A percentile compares a stretch with the other conserved stretches of the same genome.
phyloP scores from a whole-genome alignment of 2,113 vertebrate genomes.

The Phainopepla nitens region DNA sequence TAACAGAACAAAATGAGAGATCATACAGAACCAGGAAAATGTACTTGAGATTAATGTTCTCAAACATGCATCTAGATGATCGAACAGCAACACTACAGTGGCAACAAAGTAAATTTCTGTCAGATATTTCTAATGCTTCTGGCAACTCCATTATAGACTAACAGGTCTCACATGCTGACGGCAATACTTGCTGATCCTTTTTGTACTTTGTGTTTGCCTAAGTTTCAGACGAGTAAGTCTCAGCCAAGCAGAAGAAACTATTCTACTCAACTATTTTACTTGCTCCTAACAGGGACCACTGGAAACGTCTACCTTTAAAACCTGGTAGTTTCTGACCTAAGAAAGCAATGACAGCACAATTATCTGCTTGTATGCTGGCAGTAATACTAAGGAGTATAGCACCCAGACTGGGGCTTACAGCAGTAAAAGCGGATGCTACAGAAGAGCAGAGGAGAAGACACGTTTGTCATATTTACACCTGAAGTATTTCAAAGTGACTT shows the following conservation, averaged over 20 bases:
- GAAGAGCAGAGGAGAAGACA: neutral
- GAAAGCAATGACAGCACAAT: neutral
- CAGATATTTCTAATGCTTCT: neutral
- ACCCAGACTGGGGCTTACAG: neutral
- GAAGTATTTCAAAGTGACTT: conserved; percentile 13
- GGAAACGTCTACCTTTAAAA: neutral
- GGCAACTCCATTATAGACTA: neutral
- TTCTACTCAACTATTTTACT: neutral
- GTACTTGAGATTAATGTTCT: neutral
- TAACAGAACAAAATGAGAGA: neutral
- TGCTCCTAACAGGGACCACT: neutral
- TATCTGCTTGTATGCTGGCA: neutral
- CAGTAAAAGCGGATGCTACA: neutral
- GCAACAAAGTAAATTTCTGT: neutral
- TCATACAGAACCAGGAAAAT: neutral
- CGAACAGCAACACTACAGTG: neutral
- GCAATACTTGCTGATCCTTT: neutral
- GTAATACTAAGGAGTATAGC: neutral
- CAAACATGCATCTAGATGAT: neutral
- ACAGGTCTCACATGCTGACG: neutral
- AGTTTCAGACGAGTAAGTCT: neutral
- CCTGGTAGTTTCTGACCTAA: neutral
- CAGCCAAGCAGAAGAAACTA: neutral
- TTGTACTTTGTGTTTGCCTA: neutral
- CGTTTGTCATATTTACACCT: neutral